Percentiles rank a stretch among this genome's conserved stretches.
phyloP scores from a whole-genome alignment of 1,140 invertebrate genomes.

The Drosophila lowei region DNA sequence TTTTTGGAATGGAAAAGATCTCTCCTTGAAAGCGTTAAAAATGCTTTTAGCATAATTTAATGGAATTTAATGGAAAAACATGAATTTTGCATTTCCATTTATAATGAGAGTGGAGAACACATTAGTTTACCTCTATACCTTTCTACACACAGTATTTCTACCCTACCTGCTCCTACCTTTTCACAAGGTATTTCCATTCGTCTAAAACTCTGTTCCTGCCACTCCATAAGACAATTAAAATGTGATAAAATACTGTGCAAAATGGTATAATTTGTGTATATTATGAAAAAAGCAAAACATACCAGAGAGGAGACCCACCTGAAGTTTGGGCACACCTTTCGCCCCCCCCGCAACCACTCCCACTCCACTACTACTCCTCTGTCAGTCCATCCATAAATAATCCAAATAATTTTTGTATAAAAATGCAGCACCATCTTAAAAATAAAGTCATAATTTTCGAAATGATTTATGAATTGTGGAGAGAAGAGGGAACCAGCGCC shows the following conservation, averaged over 20 bases:
- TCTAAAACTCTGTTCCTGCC: neutral
- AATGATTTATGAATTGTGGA: slow-evolving; percentile 77
- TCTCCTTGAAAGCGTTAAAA: slow-evolving; percentile 39
- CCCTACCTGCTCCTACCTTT: too few relatives aligned
- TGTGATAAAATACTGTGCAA: slow-evolving; percentile 25
- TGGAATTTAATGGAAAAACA: slow-evolving; percentile 53
- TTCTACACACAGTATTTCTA: too few relatives aligned
- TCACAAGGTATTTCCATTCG: neutral
- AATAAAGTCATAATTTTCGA: slow-evolving; percentile 80
- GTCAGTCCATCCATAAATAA: slow-evolving; percentile 47
- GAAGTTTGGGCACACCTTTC: slow-evolving; percentile 8
- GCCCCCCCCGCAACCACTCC: neutral
- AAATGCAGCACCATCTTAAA: slow-evolving; percentile 59
- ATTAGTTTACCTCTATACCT: too few relatives aligned
- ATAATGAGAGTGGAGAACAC: slow-evolving; percentile 33
- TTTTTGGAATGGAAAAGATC: neutral
- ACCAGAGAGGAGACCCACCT: slow-evolving; percentile 4
- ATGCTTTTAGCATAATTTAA: slow-evolving; percentile 55
- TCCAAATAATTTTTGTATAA: slow-evolving; percentile 74
- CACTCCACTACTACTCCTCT: neutral
- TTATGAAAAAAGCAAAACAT: slow-evolving; percentile 16
- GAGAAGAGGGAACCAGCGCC: slow-evolving; percentile 34
- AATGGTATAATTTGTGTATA: slow-evolving; percentile 26
- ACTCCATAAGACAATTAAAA: slow-evolving; percentile 57
- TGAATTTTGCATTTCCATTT: slow-evolving; percentile 68